Evolutionary conservation across 2,888 invertebrate species (phyloP).

Genomic region (Tetheella fluctuosa): DNA sequence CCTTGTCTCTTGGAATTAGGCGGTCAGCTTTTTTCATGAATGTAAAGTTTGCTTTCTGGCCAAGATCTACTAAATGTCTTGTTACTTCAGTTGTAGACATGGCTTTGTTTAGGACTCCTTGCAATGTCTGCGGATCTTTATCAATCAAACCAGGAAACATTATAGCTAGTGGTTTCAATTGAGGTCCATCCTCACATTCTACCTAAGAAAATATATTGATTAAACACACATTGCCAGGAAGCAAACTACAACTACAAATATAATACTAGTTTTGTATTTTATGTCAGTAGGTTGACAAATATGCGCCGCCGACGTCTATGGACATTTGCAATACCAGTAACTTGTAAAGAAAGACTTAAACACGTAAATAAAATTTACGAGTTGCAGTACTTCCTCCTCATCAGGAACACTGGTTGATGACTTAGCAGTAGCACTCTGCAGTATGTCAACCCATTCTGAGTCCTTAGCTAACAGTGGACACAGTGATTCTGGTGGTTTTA

Average conservation of each 20-base stretch:
- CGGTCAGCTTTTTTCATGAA: slow-evolving; percentile 73
- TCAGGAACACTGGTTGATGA: slow-evolving; percentile 42
- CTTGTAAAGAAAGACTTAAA: neutral
- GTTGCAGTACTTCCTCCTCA: slow-evolving; percentile 68
- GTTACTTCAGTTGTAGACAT: slow-evolving; percentile 79
- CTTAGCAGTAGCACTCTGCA: slow-evolving; percentile 44
- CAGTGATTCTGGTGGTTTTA: slow-evolving; percentile 36
- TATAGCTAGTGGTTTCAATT: slow-evolving; percentile 66
- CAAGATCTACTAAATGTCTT: slow-evolving; percentile 66
- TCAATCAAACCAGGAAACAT: slow-evolving; percentile 71
- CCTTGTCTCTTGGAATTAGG: slow-evolving; percentile 70
- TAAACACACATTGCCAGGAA: neutral
- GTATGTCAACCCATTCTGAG: slow-evolving; percentile 76
- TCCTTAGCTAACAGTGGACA: slow-evolving; percentile 75
- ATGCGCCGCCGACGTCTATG: too few species aligned
- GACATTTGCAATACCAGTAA: too few species aligned
- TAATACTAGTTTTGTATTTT: neutral
- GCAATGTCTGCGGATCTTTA: slow-evolving; percentile 64
- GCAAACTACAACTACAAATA: too few species aligned
- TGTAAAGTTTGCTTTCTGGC: slow-evolving; percentile 72
- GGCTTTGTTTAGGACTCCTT: slow-evolving; percentile 64
- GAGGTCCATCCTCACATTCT: slow-evolving; percentile 65
- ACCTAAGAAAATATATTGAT: slow-evolving; percentile 46
- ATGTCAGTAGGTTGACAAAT: too few species aligned
- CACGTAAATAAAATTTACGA: slow-evolving; percentile 49